phyloP scores from a whole-genome alignment of 2,888 invertebrate genomes.

The Periphyllus acericola region DNA sequence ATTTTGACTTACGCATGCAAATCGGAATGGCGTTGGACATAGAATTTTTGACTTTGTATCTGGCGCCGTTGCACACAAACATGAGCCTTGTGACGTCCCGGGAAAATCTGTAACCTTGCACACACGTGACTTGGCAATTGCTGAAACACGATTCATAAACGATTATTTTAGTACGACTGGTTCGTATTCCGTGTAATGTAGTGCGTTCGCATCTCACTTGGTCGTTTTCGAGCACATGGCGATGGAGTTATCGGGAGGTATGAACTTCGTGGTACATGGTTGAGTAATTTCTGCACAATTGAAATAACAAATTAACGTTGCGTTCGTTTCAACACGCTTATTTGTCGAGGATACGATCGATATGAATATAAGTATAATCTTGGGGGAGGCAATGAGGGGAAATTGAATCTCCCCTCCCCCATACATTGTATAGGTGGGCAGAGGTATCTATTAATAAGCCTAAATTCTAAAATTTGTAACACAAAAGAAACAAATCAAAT shows the following conservation, averaged over 20 bases:
- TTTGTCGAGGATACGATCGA: too few species aligned
- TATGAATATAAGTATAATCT: too few species aligned
- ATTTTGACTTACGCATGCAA: conserved; percentile 72
- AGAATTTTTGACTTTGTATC: conserved; percentile 70
- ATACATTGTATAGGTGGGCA: too few species aligned
- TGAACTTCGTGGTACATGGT: conserved; percentile 5
- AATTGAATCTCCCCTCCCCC: too few species aligned
- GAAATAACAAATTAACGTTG: neutral
- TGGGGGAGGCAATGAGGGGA: too few species aligned
- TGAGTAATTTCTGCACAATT: conserved; percentile 9
- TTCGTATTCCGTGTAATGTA: neutral
- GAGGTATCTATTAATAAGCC: too few species aligned
- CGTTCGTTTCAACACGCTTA: too few species aligned
- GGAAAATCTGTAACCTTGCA: conserved; percentile 70
- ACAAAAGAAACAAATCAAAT: too few species aligned
- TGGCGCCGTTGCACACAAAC: conserved; percentile 69
- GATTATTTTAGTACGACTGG: neutral
- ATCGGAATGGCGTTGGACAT: conserved; percentile 70
- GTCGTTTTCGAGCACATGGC: conserved; percentile 66
- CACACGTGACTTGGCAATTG: conserved; percentile 71
- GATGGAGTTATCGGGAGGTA: neutral
- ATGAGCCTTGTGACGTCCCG: conserved; percentile 69
- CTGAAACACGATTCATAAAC: conserved; percentile 65
- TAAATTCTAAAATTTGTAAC: too few species aligned
- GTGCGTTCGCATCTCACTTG: conserved; percentile 66